Conservation (phyloP, 2,113 vertebrate genomes). For the Nestor notabilis region DNA sequence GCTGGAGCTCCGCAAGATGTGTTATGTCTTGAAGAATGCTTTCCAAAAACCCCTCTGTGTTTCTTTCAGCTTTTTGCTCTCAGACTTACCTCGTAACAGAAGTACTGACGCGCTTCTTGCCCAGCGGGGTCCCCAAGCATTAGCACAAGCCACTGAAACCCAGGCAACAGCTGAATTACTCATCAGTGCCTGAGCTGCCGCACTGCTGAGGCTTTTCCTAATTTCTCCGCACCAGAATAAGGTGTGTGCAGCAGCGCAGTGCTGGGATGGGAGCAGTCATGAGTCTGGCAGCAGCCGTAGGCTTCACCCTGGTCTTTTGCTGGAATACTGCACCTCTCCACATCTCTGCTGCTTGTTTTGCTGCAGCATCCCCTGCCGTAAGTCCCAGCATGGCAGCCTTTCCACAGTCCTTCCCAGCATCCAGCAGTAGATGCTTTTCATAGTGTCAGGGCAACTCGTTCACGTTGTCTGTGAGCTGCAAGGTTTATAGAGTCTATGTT, state of each 20-base stretch:
- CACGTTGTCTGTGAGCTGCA: background rate
- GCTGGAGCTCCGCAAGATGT: background rate
- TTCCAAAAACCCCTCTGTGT: background rate
- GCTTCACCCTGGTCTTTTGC: background rate
- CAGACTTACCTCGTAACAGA: background rate
- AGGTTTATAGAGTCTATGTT: background rate
- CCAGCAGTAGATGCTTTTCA: accelerated
- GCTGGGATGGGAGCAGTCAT: background rate
- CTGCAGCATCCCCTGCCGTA: accelerated
- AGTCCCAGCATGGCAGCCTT: accelerated
- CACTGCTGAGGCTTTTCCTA: background rate
- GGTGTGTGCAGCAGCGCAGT: background rate
- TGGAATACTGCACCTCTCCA: background rate
- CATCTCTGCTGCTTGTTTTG: background rate
- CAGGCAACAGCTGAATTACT: background rate
- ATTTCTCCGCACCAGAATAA: background rate
- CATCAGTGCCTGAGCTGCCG: background rate
- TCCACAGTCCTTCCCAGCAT: background rate
- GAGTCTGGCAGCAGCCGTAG: background rate
- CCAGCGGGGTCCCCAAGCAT: accelerated
- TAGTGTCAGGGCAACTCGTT: accelerated
- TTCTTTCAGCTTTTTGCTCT: background rate
- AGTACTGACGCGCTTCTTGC: background rate
- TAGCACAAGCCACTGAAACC: background rate
- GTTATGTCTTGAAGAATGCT: background rate